Conservation (phyloP, 2,888 invertebrate species). For the Anodontia alba region DNA sequence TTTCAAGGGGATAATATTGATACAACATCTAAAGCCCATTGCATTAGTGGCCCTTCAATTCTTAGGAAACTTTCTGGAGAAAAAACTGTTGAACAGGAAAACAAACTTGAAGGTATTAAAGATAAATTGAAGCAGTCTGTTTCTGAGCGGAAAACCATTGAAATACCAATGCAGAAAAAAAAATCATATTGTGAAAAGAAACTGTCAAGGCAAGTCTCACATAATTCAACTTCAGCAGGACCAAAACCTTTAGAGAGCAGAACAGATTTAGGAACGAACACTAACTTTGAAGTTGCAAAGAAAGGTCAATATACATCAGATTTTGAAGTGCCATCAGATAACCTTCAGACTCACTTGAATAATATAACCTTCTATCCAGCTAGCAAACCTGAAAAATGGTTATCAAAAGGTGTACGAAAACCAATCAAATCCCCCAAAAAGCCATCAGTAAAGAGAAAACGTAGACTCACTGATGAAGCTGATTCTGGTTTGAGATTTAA, state of each 20-base stretch:
- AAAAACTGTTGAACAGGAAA: not conserved
- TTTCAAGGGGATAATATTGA: too few species aligned
- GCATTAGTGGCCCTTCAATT: too few species aligned
- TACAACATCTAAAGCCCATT: too few species aligned
- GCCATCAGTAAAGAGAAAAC: conserved; percentile 31
- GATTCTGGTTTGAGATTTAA: not conserved
- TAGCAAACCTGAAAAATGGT: conserved; percentile 35
- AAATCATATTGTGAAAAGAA: conserved; percentile 44
- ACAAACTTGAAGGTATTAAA: not conserved
- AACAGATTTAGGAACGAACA: not conserved
- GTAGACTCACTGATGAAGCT: conserved; percentile 17
- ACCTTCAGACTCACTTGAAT: not conserved
- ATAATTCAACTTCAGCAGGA: not conserved
- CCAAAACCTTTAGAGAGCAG: not conserved
- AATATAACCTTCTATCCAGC: not conserved
- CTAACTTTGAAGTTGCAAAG: not conserved
- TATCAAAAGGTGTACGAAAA: conserved; percentile 38
- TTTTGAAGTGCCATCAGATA: not conserved
- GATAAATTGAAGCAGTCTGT: conserved; percentile 31
- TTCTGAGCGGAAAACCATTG: conserved; percentile 24
- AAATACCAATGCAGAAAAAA: conserved; percentile 36
- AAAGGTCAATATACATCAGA: not conserved
- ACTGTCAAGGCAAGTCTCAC: not conserved
- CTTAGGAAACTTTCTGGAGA: too few species aligned
- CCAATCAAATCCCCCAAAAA: not conserved